Evolutionary conservation across 2,797 vertebrate genomes (phyloP), one percentile per base, ranked within the genome.

Genomic region (Phataginus tricuspis): DNA sequence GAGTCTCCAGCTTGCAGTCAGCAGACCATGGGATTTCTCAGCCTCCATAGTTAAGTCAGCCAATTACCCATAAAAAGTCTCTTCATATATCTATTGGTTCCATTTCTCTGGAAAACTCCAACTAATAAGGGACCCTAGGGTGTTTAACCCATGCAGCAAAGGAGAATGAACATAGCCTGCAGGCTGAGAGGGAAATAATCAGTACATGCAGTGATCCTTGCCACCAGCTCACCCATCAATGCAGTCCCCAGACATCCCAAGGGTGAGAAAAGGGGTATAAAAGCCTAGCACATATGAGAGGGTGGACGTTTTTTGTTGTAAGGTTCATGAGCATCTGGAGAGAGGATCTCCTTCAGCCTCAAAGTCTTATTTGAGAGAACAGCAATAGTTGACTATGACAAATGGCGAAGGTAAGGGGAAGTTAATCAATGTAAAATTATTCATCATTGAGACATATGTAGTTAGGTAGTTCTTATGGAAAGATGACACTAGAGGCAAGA

Each of bases 151-250:
- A 53, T 4, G 18, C 39, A 66, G 27, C 16, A 79, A 53, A 72
- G 3, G 27, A 51, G 49, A 87, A 49, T 27, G 2, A 79, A n/a
- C 45, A 21, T 45, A 16, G 15, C 14, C 11, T 15, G 7, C 14
- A 34, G 27, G 25, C 19, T 45, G 45, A 19, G 21, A 21, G 14
- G 23, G 19, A 45, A 15, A 9, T 14, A 68, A 4, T 18, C 55
- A 25, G 6, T 0, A n/a, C 1, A 49, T 0, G 9, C 0, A 29
- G 1, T 4, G 37, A 34, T 11, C 37, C 34, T 49, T 37, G 4
- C 64, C 84, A 68, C 49, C 34, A 51, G 13, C 10, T 94, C 34
- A 51, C 2, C 42, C 12, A 51, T 69, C 61, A 42, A 14, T 25
- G 5, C 23, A n/a, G 23, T 9, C 4, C 18, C 13, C 5, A 23